These are phyloP conservation scores for Clinocottus analis DNA, from an alignment of 2,113 vertebrate species.

Conservation along the genomic window DNA sequence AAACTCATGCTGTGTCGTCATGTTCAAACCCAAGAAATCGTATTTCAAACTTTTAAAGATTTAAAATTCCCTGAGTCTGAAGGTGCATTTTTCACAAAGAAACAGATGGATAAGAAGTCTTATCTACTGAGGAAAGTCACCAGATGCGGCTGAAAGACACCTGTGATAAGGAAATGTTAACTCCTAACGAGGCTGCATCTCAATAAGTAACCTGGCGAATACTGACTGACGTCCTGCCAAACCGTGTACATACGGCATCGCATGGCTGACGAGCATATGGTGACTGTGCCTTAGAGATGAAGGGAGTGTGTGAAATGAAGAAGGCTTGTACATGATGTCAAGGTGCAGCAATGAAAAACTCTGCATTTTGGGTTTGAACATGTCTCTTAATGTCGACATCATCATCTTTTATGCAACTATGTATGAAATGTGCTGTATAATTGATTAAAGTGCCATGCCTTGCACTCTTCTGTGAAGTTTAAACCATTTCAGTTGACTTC, in stretches of 20 bases:
- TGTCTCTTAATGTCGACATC: background rate
- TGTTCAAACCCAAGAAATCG: conserved; percentile 1
- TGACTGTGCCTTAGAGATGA: background rate
- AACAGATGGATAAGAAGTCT: background rate
- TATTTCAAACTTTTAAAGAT: background rate
- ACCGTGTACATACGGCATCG: too few relatives aligned
- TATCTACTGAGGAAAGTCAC: background rate
- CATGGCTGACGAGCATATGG: background rate
- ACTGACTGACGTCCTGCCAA: background rate
- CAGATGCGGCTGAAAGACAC: background rate
- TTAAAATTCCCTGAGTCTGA: background rate
- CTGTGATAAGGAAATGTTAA: background rate
- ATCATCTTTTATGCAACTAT: background rate
- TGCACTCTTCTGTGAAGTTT: background rate
- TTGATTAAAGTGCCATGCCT: background rate
- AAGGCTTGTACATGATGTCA: background rate
- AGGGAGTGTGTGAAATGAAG: background rate
- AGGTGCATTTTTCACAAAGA: background rate
- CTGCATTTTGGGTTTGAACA: background rate
- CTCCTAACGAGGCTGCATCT: background rate
- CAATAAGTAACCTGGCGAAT: too few relatives aligned
- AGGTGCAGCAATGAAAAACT: background rate
- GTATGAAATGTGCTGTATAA: background rate
- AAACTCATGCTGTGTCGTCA: background rate
- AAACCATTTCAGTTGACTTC: background rate